Percentiles rank a stretch among this genome's conserved stretches.
Conservation (phyloP, 2,888 invertebrate species). For the Tyria jacobaeae region DNA sequence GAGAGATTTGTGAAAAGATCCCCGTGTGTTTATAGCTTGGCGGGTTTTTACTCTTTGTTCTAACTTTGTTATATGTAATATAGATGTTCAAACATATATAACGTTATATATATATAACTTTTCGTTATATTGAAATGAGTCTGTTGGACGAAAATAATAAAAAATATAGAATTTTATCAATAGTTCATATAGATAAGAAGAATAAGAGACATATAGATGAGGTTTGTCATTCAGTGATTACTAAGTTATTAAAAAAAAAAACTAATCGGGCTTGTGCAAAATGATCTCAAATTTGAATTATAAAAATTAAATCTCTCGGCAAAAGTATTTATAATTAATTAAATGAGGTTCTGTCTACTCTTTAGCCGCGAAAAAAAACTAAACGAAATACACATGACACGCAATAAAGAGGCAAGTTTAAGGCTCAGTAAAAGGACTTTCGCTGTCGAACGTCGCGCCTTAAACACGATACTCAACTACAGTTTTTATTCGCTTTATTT, state of each 20-base stretch:
- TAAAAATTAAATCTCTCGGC: too few relatives aligned
- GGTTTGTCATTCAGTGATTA: too few relatives aligned
- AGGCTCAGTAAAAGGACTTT: background rate
- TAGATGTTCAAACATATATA: too few relatives aligned
- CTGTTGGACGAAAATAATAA: too few relatives aligned
- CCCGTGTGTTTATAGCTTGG: conserved; percentile 5
- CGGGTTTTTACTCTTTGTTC: background rate
- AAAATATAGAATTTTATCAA: too few relatives aligned
- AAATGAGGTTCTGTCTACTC: background rate
- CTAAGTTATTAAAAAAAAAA: too few relatives aligned
- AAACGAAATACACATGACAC: conserved; percentile 1
- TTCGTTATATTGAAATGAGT: too few relatives aligned
- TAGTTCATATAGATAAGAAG: too few relatives aligned
- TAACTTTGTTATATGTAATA: background rate
- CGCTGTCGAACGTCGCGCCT: background rate
- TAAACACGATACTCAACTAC: conserved; percentile 8
- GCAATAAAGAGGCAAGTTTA: conserved; percentile 13
- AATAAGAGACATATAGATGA: too few relatives aligned
- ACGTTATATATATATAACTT: background rate
- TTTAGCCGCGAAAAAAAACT: background rate
- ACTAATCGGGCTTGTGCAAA: too few relatives aligned
- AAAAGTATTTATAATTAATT: background rate
- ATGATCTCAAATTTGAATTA: too few relatives aligned
- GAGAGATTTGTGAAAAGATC: conserved; percentile 13
- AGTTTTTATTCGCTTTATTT: conserved; percentile 14